These are phyloP conservation scores for Prionailurus bengalensis DNA, from an alignment of 2,113 vertebrate species.

Conservation along the genomic window DNA sequence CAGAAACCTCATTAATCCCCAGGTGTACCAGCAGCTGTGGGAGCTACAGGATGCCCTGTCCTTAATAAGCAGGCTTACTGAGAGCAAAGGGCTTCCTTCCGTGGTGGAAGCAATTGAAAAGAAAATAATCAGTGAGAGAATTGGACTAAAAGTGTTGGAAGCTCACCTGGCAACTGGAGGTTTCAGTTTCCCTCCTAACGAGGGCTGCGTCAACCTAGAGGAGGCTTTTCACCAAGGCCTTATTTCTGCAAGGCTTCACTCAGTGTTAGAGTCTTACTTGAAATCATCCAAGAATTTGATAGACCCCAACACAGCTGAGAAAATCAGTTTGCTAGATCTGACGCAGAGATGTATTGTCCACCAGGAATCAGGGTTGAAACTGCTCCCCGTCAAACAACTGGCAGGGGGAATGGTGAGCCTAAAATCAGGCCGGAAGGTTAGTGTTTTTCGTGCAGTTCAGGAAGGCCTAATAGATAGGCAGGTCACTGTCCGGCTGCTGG, in stretches of 20 bases:
- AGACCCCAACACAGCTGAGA: constrained; percentile 96
- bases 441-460: constrained; percentile 93
- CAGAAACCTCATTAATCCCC: constrained; percentile 90
- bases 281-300: constrained; percentile 90
- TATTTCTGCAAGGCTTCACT: constrained; percentile 84
- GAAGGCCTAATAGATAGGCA: constrained; percentile 95
- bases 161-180: constrained; percentile 91
- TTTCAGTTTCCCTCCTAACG: constrained; percentile 79
- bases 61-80: constrained; percentile 76
- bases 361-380: constrained; percentile 90
- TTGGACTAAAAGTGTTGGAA: constrained; percentile 93
- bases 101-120: constrained; percentile 89
- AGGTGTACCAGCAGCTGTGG: constrained; percentile 86
- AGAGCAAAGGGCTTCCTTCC: constrained; percentile 85
- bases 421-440: constrained; percentile 92
- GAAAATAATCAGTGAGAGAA: constrained; percentile 89
- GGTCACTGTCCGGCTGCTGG: constrained; percentile 91
- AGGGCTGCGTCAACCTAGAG: constrained; percentile 87
- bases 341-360: constrained; percentile 89
- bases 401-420: constrained; percentile 93
- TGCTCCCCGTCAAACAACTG: constrained; percentile 94
- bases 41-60: constrained; percentile 89
- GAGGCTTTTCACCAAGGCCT: constrained; percentile 87
- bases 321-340: constrained; percentile 90
- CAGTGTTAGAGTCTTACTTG: constrained; percentile 87